phyloP scores from a whole-genome alignment of 2,797 vertebrate genomes.

The Ciconia nigra region DNA sequence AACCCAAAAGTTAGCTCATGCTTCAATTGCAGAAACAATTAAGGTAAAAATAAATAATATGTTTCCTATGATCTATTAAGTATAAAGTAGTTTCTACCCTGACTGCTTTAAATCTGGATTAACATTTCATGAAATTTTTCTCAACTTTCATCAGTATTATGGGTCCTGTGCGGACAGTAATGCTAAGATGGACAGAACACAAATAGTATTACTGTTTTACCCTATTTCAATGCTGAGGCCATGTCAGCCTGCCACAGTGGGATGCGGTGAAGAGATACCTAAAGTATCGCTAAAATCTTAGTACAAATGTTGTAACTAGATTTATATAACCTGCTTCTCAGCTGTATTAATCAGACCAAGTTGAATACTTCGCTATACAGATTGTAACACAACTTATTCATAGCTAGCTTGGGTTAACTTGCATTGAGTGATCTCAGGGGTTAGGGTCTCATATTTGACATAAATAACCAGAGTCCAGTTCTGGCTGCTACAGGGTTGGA shows the following conservation, averaged over 20 bases:
- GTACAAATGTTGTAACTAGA: not conserved
- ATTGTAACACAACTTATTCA: not conserved
- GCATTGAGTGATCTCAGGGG: not conserved
- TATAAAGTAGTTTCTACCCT: not conserved
- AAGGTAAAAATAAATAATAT: not conserved
- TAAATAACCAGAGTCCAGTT: not conserved
- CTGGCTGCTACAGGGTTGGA: not conserved
- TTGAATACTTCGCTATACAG: not conserved
- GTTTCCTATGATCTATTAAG: not conserved
- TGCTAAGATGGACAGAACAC: not conserved
- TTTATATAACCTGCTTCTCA: not conserved
- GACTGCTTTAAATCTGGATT: not conserved
- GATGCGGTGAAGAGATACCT: not conserved
- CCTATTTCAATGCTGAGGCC: not conserved
- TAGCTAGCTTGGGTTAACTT: not conserved
- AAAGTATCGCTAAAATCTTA: not conserved
- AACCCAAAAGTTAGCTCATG: not conserved
- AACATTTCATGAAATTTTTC: not conserved
- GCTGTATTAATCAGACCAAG: not conserved
- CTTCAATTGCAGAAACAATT: not conserved
- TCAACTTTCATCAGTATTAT: not conserved
- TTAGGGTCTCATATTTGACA: not conserved
- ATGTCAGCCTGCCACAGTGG: not conserved
- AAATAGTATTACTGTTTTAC: not conserved
- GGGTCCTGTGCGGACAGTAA: not conserved